A percentile compares a stretch with the other conserved stretches of the same genome.
phyloP scores from a whole-genome alignment of 2,888 invertebrate species.

The Tetranychus truncatus region DNA sequence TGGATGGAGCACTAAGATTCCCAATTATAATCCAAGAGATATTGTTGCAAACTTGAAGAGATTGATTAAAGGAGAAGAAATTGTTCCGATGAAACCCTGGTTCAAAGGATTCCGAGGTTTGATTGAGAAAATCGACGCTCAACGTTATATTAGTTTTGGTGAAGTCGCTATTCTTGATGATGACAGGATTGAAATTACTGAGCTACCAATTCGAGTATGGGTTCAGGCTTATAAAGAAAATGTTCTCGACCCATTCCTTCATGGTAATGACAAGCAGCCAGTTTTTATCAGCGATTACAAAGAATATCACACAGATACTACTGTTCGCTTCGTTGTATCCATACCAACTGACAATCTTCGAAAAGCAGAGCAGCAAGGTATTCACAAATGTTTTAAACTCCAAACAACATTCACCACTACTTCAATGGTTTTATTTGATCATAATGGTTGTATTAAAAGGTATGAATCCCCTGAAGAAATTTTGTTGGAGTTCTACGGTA shows the following conservation, averaged over 20 bases:
- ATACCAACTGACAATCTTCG: constrained; percentile 52
- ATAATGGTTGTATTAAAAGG: constrained; percentile 44
- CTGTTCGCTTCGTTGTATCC: constrained; percentile 60
- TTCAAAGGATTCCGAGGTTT: constrained; percentile 31
- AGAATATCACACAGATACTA: constrained; percentile 89
- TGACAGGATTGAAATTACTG: constrained; percentile 77
- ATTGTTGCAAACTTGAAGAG: constrained; percentile 55
- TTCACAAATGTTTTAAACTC: constrained; percentile 85
- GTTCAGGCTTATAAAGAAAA: constrained; percentile 89
- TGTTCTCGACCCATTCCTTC: constrained; percentile 64
- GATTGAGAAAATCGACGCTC: constrained; percentile 53
- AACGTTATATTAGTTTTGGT: constrained; percentile 53
- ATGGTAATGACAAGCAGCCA: not conserved
- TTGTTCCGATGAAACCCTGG: constrained; percentile 43
- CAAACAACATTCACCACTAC: constrained; percentile 54
- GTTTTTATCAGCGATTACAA: constrained; percentile 42
- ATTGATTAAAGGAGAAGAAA: constrained; percentile 63
- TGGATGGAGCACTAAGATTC: constrained; percentile 93
- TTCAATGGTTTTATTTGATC: constrained; percentile 65
- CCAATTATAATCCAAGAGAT: constrained; percentile 84
- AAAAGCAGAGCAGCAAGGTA: constrained; percentile 60
- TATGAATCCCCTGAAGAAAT: constrained; percentile 62
- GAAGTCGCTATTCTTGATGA: constrained; percentile 61
- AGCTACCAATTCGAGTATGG: constrained; percentile 82
- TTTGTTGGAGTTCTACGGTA: constrained; percentile 57